phyloP scores from a whole-genome alignment of 2,113 vertebrate species.

The Neomonachus schauinslandi region DNA sequence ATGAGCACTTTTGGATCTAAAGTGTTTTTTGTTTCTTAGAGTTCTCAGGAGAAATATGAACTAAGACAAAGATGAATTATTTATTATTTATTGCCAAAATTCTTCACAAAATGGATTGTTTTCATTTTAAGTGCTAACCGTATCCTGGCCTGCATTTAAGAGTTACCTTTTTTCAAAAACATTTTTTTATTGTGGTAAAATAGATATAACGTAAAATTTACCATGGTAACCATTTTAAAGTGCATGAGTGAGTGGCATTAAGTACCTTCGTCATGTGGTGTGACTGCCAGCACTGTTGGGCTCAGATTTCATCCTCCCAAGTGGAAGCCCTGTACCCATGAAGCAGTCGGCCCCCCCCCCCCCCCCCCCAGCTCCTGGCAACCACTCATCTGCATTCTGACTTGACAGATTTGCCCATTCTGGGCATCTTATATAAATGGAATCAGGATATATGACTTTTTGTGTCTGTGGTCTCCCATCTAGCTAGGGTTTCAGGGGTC shows the following conservation, averaged over 20 bases:
- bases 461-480: neutral
- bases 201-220: neutral
- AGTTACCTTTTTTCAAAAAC: neutral
- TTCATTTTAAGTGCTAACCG: neutral
- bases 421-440: neutral
- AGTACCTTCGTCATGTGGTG: neutral
- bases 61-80: neutral
- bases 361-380: fast-evolving
- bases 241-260: neutral
- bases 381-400: neutral
- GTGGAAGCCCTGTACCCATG: neutral
- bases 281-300: neutral
- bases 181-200: neutral
- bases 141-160: neutral
- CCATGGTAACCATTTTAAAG: neutral
- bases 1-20: neutral
- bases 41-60: slow-evolving; percentile 1
- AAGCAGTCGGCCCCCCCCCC: neutral
- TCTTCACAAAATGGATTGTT: neutral
- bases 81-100: neutral
- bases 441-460: neutral
- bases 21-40: neutral
- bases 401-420: neutral
- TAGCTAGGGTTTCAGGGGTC: neutral
- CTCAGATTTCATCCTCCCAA: neutral